Base-by-base conservation (phyloP, 2,888 invertebrate genomes). In the Allacma fusca region DNA sequence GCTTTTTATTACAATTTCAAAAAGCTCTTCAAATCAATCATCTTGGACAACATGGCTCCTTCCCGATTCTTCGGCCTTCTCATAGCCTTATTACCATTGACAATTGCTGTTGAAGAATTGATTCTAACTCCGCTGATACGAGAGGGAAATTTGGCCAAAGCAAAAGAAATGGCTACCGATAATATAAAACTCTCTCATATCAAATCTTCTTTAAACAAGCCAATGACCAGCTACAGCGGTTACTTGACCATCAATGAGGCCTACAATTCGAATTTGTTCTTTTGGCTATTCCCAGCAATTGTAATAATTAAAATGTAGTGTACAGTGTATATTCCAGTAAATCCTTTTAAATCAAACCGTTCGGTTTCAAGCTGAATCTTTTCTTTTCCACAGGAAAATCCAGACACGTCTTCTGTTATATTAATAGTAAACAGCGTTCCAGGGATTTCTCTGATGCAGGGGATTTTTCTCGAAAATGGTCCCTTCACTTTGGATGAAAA, bases 381-480 rank as follows among this genome's bases (percentile, higher is more conserved):
- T 62, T 23, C 1, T 7, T 59, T 19, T 59, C 5, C 13, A 40
- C 23, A 62, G 62, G 62, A 62, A 62, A 62, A 62, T 62, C 62
- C 62, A 1, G 62, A 26, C 7, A 62, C 62, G 2, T 9, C 62
- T 26, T n/a, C 62, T 7, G 24, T 62, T 23, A 62, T 62, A 2
- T n/a, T 62, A 26, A 19, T 5, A 13, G n/a, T 62, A 2, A 62
- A 62, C 62, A 26, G 13, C 7, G 26, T 62, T 2, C 62, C 62
- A 12, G 62, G 62, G 24, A 9, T 12, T 26, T 24, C 62, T 9
- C 26, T 26, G 2, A 2, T 62, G 24, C 12, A 62, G 2, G 62
- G 62, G 62, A 62, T 62, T 62, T 62, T 62, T n/a, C 62, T 62
- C 7, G 62, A 62, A 26, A n/a, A 23, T 23, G 62, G 62, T 2